Conservation (phyloP, 2,797 vertebrate genomes). For the Acrocephalus scirpaceus region DNA sequence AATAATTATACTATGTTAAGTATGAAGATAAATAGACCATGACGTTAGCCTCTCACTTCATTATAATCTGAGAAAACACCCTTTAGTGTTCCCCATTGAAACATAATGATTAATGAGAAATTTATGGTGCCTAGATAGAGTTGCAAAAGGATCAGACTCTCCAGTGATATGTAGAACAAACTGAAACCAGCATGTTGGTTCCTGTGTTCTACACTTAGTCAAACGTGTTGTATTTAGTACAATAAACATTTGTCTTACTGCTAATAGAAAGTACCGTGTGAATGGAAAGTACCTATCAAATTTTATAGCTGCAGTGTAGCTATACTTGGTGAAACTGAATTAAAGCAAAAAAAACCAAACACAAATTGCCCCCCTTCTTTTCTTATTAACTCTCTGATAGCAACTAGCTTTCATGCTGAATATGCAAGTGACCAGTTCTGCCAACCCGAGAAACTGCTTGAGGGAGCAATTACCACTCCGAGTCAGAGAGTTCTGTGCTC, state of each 20-base stretch:
- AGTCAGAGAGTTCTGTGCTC: background rate
- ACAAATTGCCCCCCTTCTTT: background rate
- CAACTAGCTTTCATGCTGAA: background rate
- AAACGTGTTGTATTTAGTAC: constrained; percentile 51
- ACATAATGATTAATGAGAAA: constrained; percentile 61
- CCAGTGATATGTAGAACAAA: constrained; percentile 58
- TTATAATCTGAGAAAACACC: constrained; percentile 62
- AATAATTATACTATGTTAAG: constrained; percentile 44
- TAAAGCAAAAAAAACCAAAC: background rate
- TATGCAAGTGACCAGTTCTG: background rate
- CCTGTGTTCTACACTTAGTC: constrained; percentile 51
- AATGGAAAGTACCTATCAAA: constrained; percentile 22
- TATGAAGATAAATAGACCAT: constrained; percentile 63
- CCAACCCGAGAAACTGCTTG: background rate
- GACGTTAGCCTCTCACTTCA: constrained; percentile 42
- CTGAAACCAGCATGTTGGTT: constrained; percentile 44
- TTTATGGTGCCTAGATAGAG: constrained; percentile 40
- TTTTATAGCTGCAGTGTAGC: background rate
- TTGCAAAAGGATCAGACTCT: constrained; percentile 56
- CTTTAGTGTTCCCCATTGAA: constrained; percentile 60
- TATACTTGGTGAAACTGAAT: background rate
- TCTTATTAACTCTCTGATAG: background rate
- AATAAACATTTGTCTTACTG: constrained; percentile 37
- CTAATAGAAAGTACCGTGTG: constrained; percentile 1
- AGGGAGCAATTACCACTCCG: background rate